Evolutionary conservation across 2,888 invertebrate species (phyloP).

Genomic region (Acrocyrtus sp.): DNA sequence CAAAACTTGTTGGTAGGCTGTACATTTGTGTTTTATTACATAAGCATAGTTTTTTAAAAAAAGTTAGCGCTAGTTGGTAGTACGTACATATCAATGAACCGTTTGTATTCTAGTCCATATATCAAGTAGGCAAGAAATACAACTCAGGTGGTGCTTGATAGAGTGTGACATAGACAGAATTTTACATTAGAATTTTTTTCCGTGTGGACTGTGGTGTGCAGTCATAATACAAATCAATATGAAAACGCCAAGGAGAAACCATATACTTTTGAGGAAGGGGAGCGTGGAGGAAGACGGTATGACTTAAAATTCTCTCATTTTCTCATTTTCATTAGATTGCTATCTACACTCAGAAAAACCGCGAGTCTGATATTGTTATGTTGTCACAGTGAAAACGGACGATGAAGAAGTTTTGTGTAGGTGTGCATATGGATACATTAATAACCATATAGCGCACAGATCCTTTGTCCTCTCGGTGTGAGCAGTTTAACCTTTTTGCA

Average conservation of each 20-base stretch:
- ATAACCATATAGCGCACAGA: too few species aligned
- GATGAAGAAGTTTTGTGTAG: not conserved
- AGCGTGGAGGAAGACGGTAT: too few species aligned
- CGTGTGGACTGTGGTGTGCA: too few species aligned
- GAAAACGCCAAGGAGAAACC: too few species aligned
- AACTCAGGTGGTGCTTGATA: conserved; percentile 56
- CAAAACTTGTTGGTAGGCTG: too few species aligned
- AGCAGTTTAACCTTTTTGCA: too few species aligned
- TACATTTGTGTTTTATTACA: not conserved
- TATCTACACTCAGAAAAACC: too few species aligned
- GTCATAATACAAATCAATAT: too few species aligned
- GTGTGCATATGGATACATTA: not conserved
- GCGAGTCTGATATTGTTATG: not conserved
- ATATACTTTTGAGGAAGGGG: too few species aligned
- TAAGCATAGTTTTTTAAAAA: conserved; percentile 11
- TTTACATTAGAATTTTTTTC: too few species aligned
- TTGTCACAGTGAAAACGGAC: not conserved
- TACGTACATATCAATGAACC: conserved; percentile 37
- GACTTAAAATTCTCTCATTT: not conserved
- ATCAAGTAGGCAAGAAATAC: conserved; percentile 55
- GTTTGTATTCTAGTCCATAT: conserved; percentile 41
- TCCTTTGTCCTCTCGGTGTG: too few species aligned
- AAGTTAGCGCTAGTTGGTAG: conserved; percentile 30
- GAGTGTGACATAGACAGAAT: conserved; percentile 35
- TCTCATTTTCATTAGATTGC: too few species aligned